Conservation (phyloP, 2,113 vertebrate genomes). For the Plecturocebus donacophilus region DNA sequence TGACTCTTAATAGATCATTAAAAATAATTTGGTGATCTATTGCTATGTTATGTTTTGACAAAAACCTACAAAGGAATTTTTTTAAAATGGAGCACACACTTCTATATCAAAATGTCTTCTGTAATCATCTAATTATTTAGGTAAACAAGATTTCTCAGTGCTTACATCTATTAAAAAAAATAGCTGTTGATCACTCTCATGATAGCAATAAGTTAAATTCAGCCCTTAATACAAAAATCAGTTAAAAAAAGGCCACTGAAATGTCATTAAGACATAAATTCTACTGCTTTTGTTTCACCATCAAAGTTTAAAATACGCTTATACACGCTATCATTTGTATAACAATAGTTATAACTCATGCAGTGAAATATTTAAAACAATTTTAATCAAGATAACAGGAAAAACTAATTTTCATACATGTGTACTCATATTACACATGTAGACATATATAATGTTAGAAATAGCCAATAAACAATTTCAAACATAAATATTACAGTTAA, state of each 20-base stretch:
- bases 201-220: background rate
- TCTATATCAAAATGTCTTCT: background rate
- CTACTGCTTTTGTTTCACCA: background rate
- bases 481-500: background rate
- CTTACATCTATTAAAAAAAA: background rate
- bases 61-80: background rate
- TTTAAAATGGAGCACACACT: background rate
- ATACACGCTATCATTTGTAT: no score
- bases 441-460: background rate
- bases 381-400: background rate
- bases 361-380: background rate
- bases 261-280: background rate
- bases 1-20: background rate
- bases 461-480: background rate
- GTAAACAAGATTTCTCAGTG: background rate
- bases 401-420: background rate
- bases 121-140: background rate
- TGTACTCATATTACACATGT: background rate
- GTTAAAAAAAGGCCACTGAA: background rate
- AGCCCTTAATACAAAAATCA: background rate
- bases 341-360: background rate
- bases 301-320: background rate
- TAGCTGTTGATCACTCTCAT: background rate
- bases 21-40: background rate
- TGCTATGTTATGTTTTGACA: background rate